Percentiles rank a stretch among this genome's conserved stretches.
Conservation (phyloP, 2,113 vertebrate genomes). For the Tetraodon nigroviridis region DNA sequence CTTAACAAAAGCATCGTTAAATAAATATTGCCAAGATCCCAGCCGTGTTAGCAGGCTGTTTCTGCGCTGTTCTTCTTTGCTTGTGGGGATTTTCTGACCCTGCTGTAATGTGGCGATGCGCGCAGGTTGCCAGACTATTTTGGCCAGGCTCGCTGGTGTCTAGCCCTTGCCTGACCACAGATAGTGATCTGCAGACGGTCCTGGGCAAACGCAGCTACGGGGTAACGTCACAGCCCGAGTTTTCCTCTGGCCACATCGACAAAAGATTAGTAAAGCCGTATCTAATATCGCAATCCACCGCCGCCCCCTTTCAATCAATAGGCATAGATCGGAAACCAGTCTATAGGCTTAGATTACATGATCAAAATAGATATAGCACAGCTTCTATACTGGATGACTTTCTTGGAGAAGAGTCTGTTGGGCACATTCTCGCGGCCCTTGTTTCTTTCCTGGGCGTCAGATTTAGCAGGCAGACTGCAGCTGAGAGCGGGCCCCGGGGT, state of each 20-base stretch:
- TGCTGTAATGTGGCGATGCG: constrained; percentile 58
- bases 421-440: constrained; percentile 22
- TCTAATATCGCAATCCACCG: constrained; percentile 70
- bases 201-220: constrained; percentile 65
- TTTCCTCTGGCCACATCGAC: constrained; percentile 68
- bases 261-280: constrained; percentile 72
- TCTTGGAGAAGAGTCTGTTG: constrained; percentile 17
- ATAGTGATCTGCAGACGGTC: constrained; percentile 68
- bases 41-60: constrained; percentile 22
- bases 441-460: constrained; percentile 48
- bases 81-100: constrained; percentile 56
- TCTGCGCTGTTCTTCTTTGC: constrained; percentile 33
- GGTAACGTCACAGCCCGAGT: constrained; percentile 64
- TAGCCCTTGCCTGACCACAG: constrained; percentile 63
- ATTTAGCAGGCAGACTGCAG: constrained; percentile 31
- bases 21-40: not conserved
- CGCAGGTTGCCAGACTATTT: constrained; percentile 68
- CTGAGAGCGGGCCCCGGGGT: constrained; percentile 54
- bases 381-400: constrained; percentile 5
- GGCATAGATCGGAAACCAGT: constrained; percentile 61
- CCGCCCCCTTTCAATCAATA: constrained; percentile 63
- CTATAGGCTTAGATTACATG: constrained; percentile 59
- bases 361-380: constrained; percentile 50
- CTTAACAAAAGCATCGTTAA: not conserved
- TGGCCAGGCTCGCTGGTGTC: constrained; percentile 60